Evolutionary conservation across 2,888 invertebrate genomes (phyloP), one percentile per base, ranked within the genome.

Genomic region (Chloromyia formosa): DNA sequence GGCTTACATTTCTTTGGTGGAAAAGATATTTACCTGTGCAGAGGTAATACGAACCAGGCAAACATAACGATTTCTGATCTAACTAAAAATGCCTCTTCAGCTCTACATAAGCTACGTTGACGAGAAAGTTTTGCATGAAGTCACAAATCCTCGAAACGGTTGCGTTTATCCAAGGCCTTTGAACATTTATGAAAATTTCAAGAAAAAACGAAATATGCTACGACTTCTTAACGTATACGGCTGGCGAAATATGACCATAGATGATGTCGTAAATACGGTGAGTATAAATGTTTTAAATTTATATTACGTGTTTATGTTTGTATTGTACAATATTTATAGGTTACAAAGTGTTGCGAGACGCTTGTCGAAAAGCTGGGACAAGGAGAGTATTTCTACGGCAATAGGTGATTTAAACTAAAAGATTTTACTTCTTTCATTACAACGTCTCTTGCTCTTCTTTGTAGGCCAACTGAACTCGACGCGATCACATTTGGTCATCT

Each of bases 401-500:
- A 90, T 93, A 85, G 90, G 90, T 88, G 73, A 49, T 71, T 53
- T 18, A 45, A 49, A 69, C 14, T 35, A n/a, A 54, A 20, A 60
- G 12, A 71, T 7, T 56, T 54, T 69, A 23, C 49, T 77, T 77
- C 80, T 85, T 87, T 79, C 27, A 35, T 35, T 35, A 49, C 87
- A 94, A n/a, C n/a, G n/a, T n/a, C n/a, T n/a, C n/a, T n/a, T n/a
- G n/a, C n/a, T n/a, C n/a, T n/a, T n/a, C n/a, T n/a, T n/a, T n/a
- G n/a, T n/a, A n/a, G 94, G 73, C 97, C 97, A 0, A 96, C 96
- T 40, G 98, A 98, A 86, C 87, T 98, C 77, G 98, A 99, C 86
- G 98, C 98, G 1, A 86, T 98, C 45, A 94, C 96, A 0, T 99
- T 97, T 88, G 98, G 98, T 0, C 98, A 98, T 86, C 89, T 98